Conservation (phyloP, 1,140 invertebrate genomes). For the Drosophila azteca region DNA sequence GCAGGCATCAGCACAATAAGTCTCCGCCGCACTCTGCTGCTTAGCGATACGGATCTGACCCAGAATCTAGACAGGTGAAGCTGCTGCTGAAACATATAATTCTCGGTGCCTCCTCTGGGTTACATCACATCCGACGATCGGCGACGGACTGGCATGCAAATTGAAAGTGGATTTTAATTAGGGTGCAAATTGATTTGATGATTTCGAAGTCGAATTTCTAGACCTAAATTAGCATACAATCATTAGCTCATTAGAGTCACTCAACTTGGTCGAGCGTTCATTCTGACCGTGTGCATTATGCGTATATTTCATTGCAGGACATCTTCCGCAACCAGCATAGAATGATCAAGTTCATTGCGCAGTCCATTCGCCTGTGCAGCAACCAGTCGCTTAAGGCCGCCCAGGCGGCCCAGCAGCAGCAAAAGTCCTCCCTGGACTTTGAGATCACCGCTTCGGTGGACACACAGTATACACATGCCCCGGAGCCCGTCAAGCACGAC, state of each 20-base stretch:
- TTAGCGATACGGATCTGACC: slow-evolving; percentile 27
- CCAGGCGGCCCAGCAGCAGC: slow-evolving; percentile 51
- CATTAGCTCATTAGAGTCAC: neutral
- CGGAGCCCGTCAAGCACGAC: slow-evolving; percentile 79
- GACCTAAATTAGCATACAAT: slow-evolving; percentile 36
- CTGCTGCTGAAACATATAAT: no score
- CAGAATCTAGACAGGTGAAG: slow-evolving; percentile 14
- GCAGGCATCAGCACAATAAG: slow-evolving; percentile 19
- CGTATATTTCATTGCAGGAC: slow-evolving; percentile 48
- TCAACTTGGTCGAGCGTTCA: neutral
- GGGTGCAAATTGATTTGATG: slow-evolving; percentile 42
- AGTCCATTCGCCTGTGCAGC: slow-evolving; percentile 81
- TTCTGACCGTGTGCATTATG: neutral
- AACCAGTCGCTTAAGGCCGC: slow-evolving; percentile 72
- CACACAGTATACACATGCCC: slow-evolving; percentile 59
- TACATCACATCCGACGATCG: slow-evolving; percentile 24
- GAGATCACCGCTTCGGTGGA: slow-evolving; percentile 69
- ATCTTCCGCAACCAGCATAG: slow-evolving; percentile 83
- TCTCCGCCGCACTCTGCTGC: slow-evolving; percentile 6
- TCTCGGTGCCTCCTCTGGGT: slow-evolving; percentile 6
- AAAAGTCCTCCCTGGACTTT: slow-evolving; percentile 56
- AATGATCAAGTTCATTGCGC: slow-evolving; percentile 78
- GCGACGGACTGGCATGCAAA: slow-evolving; percentile 45
- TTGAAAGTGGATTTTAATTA: slow-evolving; percentile 24
- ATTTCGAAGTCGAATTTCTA: slow-evolving; percentile 18